Conservation (phyloP, 2,797 vertebrate species). For the Sitta carolinensis region DNA sequence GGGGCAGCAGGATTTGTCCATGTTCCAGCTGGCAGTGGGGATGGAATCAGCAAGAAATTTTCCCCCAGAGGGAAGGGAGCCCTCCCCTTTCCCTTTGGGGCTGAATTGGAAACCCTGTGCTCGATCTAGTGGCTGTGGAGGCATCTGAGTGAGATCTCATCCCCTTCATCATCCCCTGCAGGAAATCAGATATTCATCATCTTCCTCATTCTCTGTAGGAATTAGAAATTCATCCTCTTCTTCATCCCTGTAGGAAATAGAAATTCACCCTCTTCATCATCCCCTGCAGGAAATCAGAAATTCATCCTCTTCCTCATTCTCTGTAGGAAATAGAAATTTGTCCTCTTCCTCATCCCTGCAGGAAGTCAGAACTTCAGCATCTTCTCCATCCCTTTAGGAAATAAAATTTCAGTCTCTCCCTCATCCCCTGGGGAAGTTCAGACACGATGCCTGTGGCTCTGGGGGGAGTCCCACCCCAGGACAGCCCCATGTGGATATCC, state of each 20-base stretch:
- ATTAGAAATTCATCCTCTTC: not conserved
- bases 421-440: not conserved
- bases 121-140: not conserved
- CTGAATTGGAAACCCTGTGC: not conserved
- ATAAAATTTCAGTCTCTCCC: not conserved
- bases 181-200: not conserved
- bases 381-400: not conserved
- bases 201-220: fast-evolving
- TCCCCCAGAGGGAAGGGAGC: fast-evolving
- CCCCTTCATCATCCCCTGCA: not conserved
- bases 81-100: not conserved
- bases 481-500: not conserved
- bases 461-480: not conserved
- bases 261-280: not conserved
- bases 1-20: not conserved
- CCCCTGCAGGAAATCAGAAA: not conserved
- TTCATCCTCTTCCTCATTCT: not conserved
- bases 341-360: not conserved
- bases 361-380: not conserved
- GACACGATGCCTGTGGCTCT: fast-evolving
- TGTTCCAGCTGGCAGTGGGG: not conserved
- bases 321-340: not conserved
- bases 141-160: not conserved
- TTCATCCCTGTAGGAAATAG: not conserved
- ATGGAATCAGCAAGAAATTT: not conserved